Conservation (phyloP, 1,140 invertebrate species). For the Drosophila quadrilineata region DNA sequence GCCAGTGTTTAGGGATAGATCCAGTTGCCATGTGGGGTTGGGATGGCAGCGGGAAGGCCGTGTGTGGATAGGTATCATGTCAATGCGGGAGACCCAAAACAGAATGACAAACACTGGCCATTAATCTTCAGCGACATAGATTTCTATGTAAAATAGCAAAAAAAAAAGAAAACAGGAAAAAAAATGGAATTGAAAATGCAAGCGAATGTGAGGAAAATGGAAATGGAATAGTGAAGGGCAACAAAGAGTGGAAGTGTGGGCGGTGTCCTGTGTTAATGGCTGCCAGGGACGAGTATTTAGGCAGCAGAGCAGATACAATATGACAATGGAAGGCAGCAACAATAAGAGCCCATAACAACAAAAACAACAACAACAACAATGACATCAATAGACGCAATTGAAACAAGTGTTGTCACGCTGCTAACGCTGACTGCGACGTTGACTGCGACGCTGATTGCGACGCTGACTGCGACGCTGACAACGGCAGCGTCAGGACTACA, state of each 20-base stretch:
- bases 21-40: background rate
- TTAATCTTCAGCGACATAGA: constrained; percentile 32
- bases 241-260: background rate
- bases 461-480: background rate
- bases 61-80: background rate
- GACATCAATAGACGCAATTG: constrained; percentile 49
- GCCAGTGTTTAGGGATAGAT: background rate
- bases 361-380: constrained; percentile 17
- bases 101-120: constrained; percentile 26
- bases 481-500: too few relatives aligned
- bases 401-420: constrained; percentile 46
- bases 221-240: too few relatives aligned
- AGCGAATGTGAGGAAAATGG: too few relatives aligned
- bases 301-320: constrained; percentile 15
- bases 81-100: constrained; percentile 1
- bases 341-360: constrained; percentile 4
- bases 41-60: background rate
- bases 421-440: background rate
- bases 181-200: too few relatives aligned
- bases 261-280: constrained; percentile 11
- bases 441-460: constrained; percentile 3
- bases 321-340: constrained; percentile 19
- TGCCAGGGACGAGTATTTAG: constrained; percentile 19
- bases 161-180: constrained; percentile 12
- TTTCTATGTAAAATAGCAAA: constrained; percentile 26